phyloP scores from a whole-genome alignment of 2,888 invertebrate species.

The Gasteruption jaculator region DNA sequence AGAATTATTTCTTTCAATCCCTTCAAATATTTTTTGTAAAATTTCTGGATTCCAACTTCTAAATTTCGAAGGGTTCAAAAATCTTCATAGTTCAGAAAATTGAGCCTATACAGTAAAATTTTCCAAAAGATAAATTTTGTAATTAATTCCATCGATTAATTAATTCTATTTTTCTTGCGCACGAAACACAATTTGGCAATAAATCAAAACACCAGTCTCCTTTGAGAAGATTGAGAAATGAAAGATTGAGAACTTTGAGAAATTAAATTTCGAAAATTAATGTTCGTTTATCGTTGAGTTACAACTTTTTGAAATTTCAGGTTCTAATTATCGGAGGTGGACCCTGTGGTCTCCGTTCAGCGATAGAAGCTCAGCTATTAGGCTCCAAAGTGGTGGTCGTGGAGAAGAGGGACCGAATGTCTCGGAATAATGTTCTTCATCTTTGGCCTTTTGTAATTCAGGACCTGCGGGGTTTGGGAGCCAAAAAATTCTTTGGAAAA shows the following conservation, averaged over 20 bases:
- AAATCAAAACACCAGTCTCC: no score
- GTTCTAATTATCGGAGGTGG: constrained; percentile 92
- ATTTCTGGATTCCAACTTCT: no score
- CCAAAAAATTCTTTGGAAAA: constrained; percentile 98
- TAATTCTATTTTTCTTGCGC: neutral
- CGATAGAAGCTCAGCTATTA: constrained; percentile 92
- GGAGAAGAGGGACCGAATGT: constrained; percentile 92
- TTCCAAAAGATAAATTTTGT: no score
- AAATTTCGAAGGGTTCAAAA: no score
- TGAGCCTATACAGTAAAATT: no score
- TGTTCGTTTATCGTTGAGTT: no score
- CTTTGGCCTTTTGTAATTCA: constrained; percentile 98
- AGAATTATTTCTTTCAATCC: no score
- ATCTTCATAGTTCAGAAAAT: no score
- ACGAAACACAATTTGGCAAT: neutral
- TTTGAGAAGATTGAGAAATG: no score
- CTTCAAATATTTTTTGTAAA: no score
- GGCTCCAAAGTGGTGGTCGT: constrained; percentile 94
- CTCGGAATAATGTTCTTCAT: constrained; percentile 95
- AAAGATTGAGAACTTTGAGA: no score
- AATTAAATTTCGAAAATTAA: no score
- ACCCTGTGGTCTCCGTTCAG: constrained; percentile 90
- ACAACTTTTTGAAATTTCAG: constrained; percentile 44
- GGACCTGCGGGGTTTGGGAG: constrained; percentile 87
- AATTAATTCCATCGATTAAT: neutral